Conservation (phyloP, 2,797 vertebrate species). For the Poecile montanus region DNA sequence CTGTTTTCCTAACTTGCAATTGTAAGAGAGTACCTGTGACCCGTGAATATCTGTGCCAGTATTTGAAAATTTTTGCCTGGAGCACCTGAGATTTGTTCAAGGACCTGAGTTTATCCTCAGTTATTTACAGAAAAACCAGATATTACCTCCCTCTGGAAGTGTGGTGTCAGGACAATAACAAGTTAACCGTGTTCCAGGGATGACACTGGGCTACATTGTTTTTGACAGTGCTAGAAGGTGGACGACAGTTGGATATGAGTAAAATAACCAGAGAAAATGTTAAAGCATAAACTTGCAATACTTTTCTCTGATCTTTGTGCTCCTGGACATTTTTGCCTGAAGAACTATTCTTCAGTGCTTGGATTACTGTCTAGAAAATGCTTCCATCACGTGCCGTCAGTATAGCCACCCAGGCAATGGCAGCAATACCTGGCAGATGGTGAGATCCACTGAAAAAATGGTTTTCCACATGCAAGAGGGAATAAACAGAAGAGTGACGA, state of each 20-base stretch:
- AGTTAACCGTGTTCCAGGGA: not conserved
- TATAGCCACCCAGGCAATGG: not conserved
- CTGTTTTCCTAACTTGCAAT: not conserved
- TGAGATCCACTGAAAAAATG: not conserved
- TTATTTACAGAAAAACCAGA: not conserved
- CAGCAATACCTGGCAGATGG: not conserved
- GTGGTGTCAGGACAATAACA: not conserved
- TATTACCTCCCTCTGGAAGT: not conserved
- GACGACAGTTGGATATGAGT: not conserved
- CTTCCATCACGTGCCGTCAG: fast-evolving
- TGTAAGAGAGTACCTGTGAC: not conserved
- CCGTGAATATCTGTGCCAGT: not conserved
- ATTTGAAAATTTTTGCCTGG: not conserved
- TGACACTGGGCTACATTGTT: not conserved
- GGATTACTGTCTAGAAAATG: not conserved
- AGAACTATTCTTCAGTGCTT: not conserved
- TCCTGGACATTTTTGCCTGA: not conserved
- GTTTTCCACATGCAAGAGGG: not conserved
- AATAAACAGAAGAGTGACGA: not conserved
- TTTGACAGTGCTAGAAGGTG: not conserved
- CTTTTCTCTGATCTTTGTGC: not conserved
- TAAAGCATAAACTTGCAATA: not conserved
- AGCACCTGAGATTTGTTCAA: not conserved
- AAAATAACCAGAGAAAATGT: not conserved
- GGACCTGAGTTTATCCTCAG: not conserved